Evolutionary conservation across 2,113 vertebrate species (phyloP).

Genomic region (Peucedramus taeniatus): DNA sequence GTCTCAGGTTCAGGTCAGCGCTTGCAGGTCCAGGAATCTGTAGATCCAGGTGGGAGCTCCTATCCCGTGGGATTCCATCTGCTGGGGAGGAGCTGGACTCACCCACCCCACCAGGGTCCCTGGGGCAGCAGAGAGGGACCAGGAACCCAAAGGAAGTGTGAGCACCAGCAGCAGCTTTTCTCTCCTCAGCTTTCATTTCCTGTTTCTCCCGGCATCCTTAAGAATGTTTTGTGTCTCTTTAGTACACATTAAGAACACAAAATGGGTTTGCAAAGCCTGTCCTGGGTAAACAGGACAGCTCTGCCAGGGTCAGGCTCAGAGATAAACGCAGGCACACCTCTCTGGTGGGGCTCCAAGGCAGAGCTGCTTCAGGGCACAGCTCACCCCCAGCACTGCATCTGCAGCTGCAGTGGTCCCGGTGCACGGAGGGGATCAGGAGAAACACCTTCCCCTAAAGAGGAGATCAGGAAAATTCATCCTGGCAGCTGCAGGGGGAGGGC

Average conservation of each 20-base stretch:
- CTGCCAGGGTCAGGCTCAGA: not conserved
- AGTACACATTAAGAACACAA: not conserved
- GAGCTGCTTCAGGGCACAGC: not conserved
- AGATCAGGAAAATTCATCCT: not conserved
- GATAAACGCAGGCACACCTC: not conserved
- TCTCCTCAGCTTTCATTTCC: not conserved
- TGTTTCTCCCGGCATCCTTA: not conserved
- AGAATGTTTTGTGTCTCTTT: not conserved
- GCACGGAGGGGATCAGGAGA: not conserved
- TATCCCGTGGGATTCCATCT: not conserved
- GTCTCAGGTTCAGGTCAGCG: not conserved
- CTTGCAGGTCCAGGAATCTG: not conserved
- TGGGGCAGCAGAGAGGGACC: not conserved
- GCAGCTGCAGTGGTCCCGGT: not conserved
- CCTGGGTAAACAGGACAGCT: not conserved
- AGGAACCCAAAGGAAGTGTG: not conserved
- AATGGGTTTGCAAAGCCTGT: not conserved
- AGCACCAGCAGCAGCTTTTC: not conserved
- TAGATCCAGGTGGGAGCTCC: not conserved
- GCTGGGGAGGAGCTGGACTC: not conserved
- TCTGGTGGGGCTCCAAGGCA: not conserved
- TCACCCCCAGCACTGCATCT: not conserved
- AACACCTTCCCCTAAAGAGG: not conserved
- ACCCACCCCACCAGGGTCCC: not conserved
- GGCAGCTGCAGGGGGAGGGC: not conserved